A percentile compares a stretch with the other conserved stretches of the same genome.
These are phyloP conservation scores for Cataglyphis albicans DNA, from an alignment of 2,888 invertebrate species.

Conservation along the genomic window DNA sequence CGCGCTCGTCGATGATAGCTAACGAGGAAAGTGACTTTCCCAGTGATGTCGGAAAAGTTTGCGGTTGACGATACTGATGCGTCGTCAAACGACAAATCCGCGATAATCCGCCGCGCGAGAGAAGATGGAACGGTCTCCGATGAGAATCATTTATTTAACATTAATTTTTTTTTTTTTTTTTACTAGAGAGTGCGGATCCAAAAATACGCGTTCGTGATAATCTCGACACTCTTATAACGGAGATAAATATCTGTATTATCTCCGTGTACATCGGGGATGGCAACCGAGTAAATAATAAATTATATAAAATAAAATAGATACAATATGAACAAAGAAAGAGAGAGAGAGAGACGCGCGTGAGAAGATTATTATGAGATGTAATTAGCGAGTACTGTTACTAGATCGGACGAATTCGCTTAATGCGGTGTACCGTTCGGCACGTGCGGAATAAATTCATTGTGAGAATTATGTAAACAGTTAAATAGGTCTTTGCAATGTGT, in stretches of 20 bases:
- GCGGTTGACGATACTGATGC: slow-evolving; percentile 39
- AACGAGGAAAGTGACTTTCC: slow-evolving; percentile 66
- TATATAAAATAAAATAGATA: slow-evolving; percentile 19
- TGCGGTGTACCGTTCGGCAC: slow-evolving; percentile 38
- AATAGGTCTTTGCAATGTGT: slow-evolving; percentile 10
- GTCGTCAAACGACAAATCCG: slow-evolving; percentile 17
- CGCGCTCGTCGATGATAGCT: slow-evolving; percentile 49
- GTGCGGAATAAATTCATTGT: slow-evolving; percentile 30
- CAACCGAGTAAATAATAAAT: neutral
- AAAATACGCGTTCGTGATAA: neutral
- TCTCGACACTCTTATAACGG: neutral
- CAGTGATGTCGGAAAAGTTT: slow-evolving; percentile 51
- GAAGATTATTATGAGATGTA: slow-evolving; percentile 47
- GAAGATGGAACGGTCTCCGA: neutral
- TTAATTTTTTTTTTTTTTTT: neutral
- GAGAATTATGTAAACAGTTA: slow-evolving; percentile 53
- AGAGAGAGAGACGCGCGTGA: neutral
- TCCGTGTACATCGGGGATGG: neutral
- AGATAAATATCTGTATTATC: neutral
- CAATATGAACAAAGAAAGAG: neutral
- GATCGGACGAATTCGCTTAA: slow-evolving; percentile 47
- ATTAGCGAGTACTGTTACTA: slow-evolving; percentile 48
- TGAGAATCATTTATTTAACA: slow-evolving; percentile 6
- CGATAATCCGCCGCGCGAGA: slow-evolving; percentile 28
- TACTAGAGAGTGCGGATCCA: neutral